Evolutionary conservation across 1,140 invertebrate genomes (phyloP), one percentile per base, ranked within the genome.

Genomic region (Cydia amplana): DNA sequence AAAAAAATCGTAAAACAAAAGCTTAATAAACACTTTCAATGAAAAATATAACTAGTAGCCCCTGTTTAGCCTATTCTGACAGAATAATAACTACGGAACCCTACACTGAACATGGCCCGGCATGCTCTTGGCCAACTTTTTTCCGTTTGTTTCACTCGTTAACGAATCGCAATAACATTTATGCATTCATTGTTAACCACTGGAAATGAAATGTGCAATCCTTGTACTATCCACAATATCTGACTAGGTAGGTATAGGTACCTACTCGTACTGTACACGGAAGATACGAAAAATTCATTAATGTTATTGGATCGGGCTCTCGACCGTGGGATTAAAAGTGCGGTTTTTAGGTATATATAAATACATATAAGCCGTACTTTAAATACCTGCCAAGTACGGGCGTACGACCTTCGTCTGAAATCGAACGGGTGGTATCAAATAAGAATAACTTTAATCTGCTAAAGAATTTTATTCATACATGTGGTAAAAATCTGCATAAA

Each of bases 321-420:
- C 83, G 84, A 88, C 84, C 87, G 84, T 89, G 85, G 86, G 87
- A 91, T 90, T 90, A 88, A 83, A 80, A 84, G 78, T 82, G 77
- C 78, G 86, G 81, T 84, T 88, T 91, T 89, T 88, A 83, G 83
- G 89, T 49, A 55, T 49, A 20, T 60, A 89, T 85, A 85, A 89
- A 90, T 83, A 85, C 84, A 88, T 80, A 83, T 89, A 89, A 82
- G 76, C 73, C 75, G 73, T 55, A 55, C 51, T 55, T 55, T 55
- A n/a, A n/a, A n/a, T n/a, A 7, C n/a, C 51, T 7, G 12, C 4
- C n/a, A 55, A 55, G 43, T 16, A 46, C 10, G 43, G 43, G 7
- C 51, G 12, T 55, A 55, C 9, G 51, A 55, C n/a, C 51, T 55
- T 55, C 51, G 12, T 18, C 51, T 55, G 51, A 18, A 55, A 55